Evolutionary conservation across 2,113 vertebrate species (phyloP).

Genomic region (Perca flavescens): DNA sequence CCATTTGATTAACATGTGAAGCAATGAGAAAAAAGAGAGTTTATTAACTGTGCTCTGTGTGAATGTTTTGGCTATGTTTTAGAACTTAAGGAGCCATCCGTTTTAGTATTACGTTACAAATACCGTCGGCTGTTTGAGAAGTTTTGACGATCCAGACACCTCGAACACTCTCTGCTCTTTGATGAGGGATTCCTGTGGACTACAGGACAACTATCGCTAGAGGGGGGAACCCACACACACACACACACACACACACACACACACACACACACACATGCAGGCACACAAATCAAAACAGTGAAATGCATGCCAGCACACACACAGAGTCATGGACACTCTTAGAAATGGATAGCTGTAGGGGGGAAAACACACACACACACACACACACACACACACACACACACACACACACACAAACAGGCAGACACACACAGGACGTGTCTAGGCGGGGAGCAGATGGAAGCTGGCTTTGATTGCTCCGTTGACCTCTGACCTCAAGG

Average conservation of each 20-base stretch:
- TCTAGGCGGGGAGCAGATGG: slow-evolving; percentile 76
- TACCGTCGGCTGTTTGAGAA: slow-evolving; percentile 52
- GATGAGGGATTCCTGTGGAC: slow-evolving; percentile 76
- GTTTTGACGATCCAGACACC: slow-evolving; percentile 74
- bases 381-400: slow-evolving; percentile 56
- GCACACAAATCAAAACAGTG: slow-evolving; percentile 63
- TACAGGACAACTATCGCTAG: slow-evolving; percentile 62
- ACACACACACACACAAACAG: slow-evolving; percentile 51
- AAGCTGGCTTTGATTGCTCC: slow-evolving; percentile 83
- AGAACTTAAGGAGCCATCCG: slow-evolving; percentile 11
- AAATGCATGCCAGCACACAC: slow-evolving; percentile 58
- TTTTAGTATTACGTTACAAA: slow-evolving; percentile 30
- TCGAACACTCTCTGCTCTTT: slow-evolving; percentile 71
- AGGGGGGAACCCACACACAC: slow-evolving; percentile 66
- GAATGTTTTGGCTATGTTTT: slow-evolving; percentile 1
- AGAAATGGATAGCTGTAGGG: slow-evolving; percentile 72
- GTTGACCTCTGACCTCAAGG: slow-evolving; percentile 82
- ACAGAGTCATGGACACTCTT: slow-evolving; percentile 46
- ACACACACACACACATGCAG: slow-evolving; percentile 26
- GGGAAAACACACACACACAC: slow-evolving; percentile 41
- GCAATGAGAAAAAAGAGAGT: background rate
- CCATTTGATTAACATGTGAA: background rate
- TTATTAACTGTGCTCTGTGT: background rate
- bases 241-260: slow-evolving; percentile 40
- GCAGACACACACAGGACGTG: slow-evolving; percentile 70